A percentile compares a stretch with the other conserved stretches of the same genome.
These are phyloP conservation scores for Diorhabda sublineata DNA, from an alignment of 1,140 invertebrate species.

Conservation along the genomic window DNA sequence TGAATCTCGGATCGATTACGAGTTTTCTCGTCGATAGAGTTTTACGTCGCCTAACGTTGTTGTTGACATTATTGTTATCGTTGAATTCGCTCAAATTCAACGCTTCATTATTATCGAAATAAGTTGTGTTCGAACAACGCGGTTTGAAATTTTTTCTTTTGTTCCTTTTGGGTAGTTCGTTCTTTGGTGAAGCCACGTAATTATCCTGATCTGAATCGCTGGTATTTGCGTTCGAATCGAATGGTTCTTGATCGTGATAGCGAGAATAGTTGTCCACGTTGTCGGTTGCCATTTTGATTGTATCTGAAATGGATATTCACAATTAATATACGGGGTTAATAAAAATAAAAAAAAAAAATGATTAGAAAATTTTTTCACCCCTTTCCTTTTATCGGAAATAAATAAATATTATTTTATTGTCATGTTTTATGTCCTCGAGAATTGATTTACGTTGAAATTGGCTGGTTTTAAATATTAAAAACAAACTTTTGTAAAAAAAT, in stretches of 20 bases:
- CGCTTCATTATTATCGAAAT: conserved; percentile 46
- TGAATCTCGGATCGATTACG: conserved; percentile 35
- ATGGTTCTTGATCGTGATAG: conserved; percentile 30
- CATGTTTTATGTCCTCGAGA: too few species aligned
- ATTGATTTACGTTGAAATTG: too few species aligned
- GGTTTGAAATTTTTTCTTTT: conserved; percentile 68
- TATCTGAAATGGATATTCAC: conserved; percentile 36
- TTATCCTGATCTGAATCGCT: conserved; percentile 45
- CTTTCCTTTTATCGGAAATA: too few species aligned
- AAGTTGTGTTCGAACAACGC: conserved; percentile 56
- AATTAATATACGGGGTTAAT: background rate
- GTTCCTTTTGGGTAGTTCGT: conserved; percentile 57
- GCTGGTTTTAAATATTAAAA: too few species aligned
- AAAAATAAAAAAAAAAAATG: too few species aligned
- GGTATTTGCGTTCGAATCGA: conserved; percentile 33
- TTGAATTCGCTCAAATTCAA: conserved; percentile 46
- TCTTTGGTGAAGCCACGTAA: conserved; percentile 47
- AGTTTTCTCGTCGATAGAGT: conserved; percentile 36
- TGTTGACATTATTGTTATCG: conserved; percentile 50
- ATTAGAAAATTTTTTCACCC: too few species aligned
- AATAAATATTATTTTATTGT: too few species aligned
- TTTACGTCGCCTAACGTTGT: conserved; percentile 38
- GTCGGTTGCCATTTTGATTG: conserved; percentile 40
- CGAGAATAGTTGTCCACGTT: conserved; percentile 31
- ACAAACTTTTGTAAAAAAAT: too few species aligned